Base-by-base conservation (phyloP, 2,888 invertebrate species). In the Neoascia interrupta region DNA sequence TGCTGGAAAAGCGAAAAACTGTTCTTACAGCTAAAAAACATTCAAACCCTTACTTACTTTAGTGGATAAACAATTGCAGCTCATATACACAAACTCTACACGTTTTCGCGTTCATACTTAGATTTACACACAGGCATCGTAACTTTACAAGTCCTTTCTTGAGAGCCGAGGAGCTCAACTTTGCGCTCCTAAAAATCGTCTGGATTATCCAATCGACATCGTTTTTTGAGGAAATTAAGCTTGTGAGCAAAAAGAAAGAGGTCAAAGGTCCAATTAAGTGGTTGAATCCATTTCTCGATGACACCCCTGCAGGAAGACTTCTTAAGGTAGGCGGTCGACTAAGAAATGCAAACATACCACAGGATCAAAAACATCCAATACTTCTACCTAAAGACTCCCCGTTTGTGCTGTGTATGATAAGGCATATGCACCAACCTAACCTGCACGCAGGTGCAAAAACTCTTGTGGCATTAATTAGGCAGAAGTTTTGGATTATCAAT, bases 321-420 rank as follows among this genome's bases (percentile, higher is more conserved):
- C 56, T 84, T n/a, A 63, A 83, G 68, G 84, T 84, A 49, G 84
- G 84, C 31, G 84, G 84, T n/a, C 69, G 85, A 3, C 43, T 85
- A 0, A 34, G 53, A 16, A 72, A 82, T 51, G 76, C 83, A 2
- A 11, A 60, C 3, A 19, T 41, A 3, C 41, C 41, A n/a, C 69
- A 63, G 10, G 51, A 70, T 5, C 41, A 69, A 34, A 82, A 74
- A 51, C 81, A 81, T 76, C 82, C 81, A 1, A 74, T 84, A 4
- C 36, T 84, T 3, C 36, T 84, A n/a, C 83, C 83, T 1, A 51
- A 80, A 47, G 36, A 51, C 6, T 21, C 31, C 13, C 10, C 1
- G 5, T 69, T 64, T 49, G 16, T 47, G 31, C 31, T n/a, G 4
- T 13, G 6, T 18, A 18, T 51, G 15, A 34, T 68, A 43, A 16